A percentile compares a stretch with the other conserved stretches of the same genome.
These are phyloP conservation scores for Blennius ocellaris DNA, from an alignment of 2,113 vertebrate genomes.

Conservation along the genomic window DNA sequence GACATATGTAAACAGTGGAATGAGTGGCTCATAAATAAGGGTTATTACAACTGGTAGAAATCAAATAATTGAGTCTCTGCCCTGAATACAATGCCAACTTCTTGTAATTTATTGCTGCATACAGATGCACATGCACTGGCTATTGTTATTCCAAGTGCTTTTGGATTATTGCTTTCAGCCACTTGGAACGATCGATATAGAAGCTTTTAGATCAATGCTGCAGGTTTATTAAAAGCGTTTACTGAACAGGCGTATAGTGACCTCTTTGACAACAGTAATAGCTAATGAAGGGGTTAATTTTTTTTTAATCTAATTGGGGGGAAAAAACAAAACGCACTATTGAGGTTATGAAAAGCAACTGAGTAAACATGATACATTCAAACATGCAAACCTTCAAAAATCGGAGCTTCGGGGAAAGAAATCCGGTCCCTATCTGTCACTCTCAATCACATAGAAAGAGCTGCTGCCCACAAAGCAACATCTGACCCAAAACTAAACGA, in stretches of 20 bases:
- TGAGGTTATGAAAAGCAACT: neutral
- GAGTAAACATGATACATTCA: neutral
- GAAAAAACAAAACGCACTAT: neutral
- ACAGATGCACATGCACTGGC: constrained; percentile 4
- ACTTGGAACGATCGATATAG: constrained; percentile 3
- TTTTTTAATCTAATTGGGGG: neutral
- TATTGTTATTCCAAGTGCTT: constrained; percentile 16
- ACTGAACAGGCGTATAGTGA: constrained; percentile 8
- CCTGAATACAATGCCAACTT: neutral
- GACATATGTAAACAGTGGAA: constrained; percentile 5
- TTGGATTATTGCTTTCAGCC: constrained; percentile 20
- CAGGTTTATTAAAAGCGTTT: constrained; percentile 12
- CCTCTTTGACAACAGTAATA: neutral
- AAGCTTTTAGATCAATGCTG: constrained; percentile 3
- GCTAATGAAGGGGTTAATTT: neutral
- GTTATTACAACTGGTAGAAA: neutral
- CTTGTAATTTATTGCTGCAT: neutral
- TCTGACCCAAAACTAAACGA: constrained; percentile 59
- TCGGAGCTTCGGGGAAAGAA: neutral
- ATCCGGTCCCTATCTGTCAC: constrained; percentile 3
- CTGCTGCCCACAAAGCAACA: constrained; percentile 26
- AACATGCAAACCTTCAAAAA: neutral
- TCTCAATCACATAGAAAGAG: neutral
- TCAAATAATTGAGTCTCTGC: constrained; percentile 12
- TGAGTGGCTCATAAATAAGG: constrained; percentile 10